A percentile compares a stretch with the other conserved stretches of the same genome.
These are phyloP conservation scores for Drosophila ambigua DNA, from an alignment of 1,140 invertebrate genomes.

Conservation along the genomic window DNA sequence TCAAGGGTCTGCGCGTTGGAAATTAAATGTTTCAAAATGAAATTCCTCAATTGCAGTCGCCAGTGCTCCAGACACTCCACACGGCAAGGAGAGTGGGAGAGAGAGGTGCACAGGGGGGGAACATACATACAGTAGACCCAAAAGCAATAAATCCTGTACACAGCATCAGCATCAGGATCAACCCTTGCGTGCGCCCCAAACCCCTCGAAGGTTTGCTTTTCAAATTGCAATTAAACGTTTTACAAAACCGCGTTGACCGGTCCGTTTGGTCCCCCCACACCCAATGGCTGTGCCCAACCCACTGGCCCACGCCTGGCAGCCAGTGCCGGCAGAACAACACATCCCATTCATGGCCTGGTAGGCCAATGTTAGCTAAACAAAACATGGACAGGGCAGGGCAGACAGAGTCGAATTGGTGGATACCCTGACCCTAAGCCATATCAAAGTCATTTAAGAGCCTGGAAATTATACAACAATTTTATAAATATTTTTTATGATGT, in stretches of 20 bases:
- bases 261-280: slow-evolving; percentile 33
- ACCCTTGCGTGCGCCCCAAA: slow-evolving; percentile 53
- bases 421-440: too few relatives aligned
- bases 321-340: slow-evolving; percentile 16
- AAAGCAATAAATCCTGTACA: slow-evolving; percentile 77
- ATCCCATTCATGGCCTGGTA: slow-evolving; percentile 14
- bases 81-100: slow-evolving; percentile 4
- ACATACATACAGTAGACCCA: slow-evolving; percentile 62
- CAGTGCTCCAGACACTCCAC: slow-evolving; percentile 61
- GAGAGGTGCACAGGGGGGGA: background rate
- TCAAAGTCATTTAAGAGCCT: background rate
- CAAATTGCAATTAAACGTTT: slow-evolving; percentile 82
- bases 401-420: background rate
- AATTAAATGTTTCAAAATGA: slow-evolving; percentile 82
- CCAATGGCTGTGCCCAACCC: background rate
- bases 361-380: slow-evolving; percentile 75
- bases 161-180: slow-evolving; percentile 40
- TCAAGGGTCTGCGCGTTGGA: slow-evolving; percentile 64
- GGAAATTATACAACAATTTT: too few relatives aligned
- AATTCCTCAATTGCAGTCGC: slow-evolving; percentile 81
- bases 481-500: too few relatives aligned
- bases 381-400: background rate
- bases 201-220: slow-evolving; percentile 62
- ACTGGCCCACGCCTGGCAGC: slow-evolving; percentile 3
- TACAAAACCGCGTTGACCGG: slow-evolving; percentile 79